A percentile compares a stretch with the other conserved stretches of the same genome.
Evolutionary conservation across 2,888 invertebrate species (phyloP).

Genomic region (Meiosimyza decipiens): DNA sequence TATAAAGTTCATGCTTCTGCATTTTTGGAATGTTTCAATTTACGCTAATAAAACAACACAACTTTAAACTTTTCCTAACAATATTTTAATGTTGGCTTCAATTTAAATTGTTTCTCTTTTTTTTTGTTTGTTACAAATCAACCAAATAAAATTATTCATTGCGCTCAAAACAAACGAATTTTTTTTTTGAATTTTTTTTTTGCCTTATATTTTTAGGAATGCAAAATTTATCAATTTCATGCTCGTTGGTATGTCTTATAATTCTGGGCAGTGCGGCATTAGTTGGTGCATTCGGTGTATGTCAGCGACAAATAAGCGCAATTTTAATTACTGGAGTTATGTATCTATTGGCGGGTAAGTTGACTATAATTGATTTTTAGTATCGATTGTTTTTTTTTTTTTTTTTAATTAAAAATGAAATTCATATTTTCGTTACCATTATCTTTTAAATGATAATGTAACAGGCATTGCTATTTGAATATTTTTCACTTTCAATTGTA

Average conservation of each 20-base stretch:
- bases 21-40: too few relatives aligned
- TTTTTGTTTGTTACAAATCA: not conserved
- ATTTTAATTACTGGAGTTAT: constrained; percentile 94
- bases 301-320: constrained; percentile 92
- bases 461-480: too few relatives aligned
- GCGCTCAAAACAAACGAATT: not conserved
- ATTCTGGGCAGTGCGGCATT: constrained; percentile 87
- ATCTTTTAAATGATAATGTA: too few relatives aligned
- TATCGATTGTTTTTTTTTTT: not conserved
- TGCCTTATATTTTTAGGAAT: constrained; percentile 74
- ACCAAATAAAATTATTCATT: not conserved
- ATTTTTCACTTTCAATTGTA: too few relatives aligned
- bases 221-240: constrained; percentile 96
- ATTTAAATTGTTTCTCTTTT: not conserved
- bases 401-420: constrained; percentile 18
- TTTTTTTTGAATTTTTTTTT: not conserved
- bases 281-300: constrained; percentile 88
- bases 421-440: not conserved
- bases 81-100: not conserved
- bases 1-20: too few relatives aligned
- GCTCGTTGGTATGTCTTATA: constrained; percentile 91
- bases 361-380: not conserved
- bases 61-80: not conserved
- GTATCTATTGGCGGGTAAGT: constrained; percentile 89
- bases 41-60: not conserved